These are phyloP conservation scores for Drosophila littoralis DNA, from an alignment of 1,140 invertebrate species.

Conservation along the genomic window DNA sequence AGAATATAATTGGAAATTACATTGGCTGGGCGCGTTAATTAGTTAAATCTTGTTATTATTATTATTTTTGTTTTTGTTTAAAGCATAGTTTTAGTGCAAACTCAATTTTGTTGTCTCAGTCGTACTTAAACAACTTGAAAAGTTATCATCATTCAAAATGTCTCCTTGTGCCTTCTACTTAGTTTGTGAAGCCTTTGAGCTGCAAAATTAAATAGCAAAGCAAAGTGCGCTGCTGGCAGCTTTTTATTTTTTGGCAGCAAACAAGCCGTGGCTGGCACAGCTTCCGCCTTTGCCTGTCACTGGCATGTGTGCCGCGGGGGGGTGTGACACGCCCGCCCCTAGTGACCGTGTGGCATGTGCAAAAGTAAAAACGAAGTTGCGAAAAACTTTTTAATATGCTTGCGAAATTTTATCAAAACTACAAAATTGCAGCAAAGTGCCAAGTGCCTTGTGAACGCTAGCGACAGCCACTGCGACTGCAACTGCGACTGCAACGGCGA, in stretches of 20 bases:
- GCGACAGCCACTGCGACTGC: conserved; percentile 26
- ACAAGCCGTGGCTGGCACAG: conserved; percentile 70
- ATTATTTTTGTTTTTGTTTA: not conserved
- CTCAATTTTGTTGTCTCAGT: conserved; percentile 62
- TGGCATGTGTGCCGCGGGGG: conserved; percentile 61
- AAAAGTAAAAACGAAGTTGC: conserved; percentile 82
- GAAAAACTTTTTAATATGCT: conserved; percentile 83
- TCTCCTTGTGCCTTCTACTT: conserved; percentile 15
- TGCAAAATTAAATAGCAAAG: conserved; percentile 79
- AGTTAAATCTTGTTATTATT: conserved; percentile 11
- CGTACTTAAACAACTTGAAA: conserved; percentile 61
- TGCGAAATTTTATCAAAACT: conserved; percentile 83
- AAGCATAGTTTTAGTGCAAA: conserved; percentile 20
- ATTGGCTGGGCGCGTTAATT: conserved; percentile 25
- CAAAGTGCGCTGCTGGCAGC: conserved; percentile 68
- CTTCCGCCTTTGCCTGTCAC: conserved; percentile 71
- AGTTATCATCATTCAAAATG: conserved; percentile 53
- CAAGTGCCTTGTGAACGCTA: conserved; percentile 69
- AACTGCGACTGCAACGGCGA: conserved; percentile 10
- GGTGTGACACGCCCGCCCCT: conserved; percentile 17
- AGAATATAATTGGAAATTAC: conserved; percentile 24
- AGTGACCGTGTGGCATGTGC: conserved; percentile 64
- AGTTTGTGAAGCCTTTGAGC: conserved; percentile 75
- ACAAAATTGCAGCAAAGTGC: conserved; percentile 83
- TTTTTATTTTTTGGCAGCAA: conserved; percentile 68